Evolutionary conservation across 2,113 vertebrate genomes (phyloP).

Genomic region (Acanthochromis polyacanthus): DNA sequence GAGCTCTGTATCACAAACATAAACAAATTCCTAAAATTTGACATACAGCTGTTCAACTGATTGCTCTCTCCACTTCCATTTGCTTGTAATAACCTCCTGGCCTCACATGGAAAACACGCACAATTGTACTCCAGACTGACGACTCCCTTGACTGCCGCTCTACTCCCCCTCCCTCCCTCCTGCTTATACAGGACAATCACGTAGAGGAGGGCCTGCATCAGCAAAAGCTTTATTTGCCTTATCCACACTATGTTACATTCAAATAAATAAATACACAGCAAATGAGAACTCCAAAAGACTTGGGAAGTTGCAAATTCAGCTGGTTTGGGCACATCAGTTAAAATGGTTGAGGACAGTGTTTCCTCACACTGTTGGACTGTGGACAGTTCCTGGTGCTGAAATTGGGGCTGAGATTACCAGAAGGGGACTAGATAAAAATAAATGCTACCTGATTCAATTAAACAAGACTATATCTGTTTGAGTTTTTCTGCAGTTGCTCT

Average conservation of each 20-base stretch:
- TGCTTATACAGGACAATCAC: constrained; percentile 33
- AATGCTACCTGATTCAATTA: neutral
- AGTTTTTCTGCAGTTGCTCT: neutral
- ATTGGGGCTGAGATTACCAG: neutral
- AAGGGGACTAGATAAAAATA: neutral
- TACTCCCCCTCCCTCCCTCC: constrained; percentile 1
- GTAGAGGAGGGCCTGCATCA: constrained; percentile 29
- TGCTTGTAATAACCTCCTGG: constrained; percentile 20
- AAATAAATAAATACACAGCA: constrained; percentile 36
- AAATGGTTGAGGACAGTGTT: neutral
- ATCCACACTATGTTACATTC: constrained; percentile 20
- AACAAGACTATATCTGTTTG: neutral
- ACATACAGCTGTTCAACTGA: neutral
- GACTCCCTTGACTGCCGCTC: neutral
- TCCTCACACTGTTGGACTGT: neutral
- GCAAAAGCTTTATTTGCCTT: constrained; percentile 46
- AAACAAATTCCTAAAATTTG: neutral
- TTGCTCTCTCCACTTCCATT: neutral
- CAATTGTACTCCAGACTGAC: constrained; percentile 4
- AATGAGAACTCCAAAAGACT: constrained; percentile 20
- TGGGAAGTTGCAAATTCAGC: constrained; percentile 42
- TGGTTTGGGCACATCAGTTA: constrained; percentile 4
- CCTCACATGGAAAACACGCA: constrained; percentile 19
- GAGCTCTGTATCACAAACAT: constrained; percentile 6
- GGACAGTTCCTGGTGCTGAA: constrained; percentile 41